Evolutionary conservation across 2,113 vertebrate genomes (phyloP).

Genomic region (Mystacornis crossleyi): DNA sequence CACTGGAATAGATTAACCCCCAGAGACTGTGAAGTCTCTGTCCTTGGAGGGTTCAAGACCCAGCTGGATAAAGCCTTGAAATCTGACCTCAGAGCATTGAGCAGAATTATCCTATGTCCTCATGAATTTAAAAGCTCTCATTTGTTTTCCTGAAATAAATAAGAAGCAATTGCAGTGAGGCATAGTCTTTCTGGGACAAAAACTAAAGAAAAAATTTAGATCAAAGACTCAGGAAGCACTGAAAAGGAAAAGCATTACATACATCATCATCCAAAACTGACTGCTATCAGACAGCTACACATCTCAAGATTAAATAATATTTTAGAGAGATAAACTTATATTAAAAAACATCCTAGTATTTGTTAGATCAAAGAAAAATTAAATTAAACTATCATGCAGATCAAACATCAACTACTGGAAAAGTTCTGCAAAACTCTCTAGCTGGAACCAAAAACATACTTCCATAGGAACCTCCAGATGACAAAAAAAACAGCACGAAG

Average conservation of each 20-base stretch:
- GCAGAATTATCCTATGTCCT: not conserved
- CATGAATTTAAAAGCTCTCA: not conserved
- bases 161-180: not conserved
- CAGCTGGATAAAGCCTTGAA: not conserved
- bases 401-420: not conserved
- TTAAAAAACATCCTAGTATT: not conserved
- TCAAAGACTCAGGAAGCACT: not conserved
- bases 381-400: not conserved
- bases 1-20: not conserved
- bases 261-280: not conserved
- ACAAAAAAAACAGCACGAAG: not conserved
- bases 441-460: not conserved
- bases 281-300: not conserved
- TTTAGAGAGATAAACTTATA: not conserved
- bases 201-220: not conserved
- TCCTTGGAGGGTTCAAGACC: not conserved
- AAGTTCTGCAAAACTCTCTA: not conserved
- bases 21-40: not conserved
- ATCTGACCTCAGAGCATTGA: not conserved
- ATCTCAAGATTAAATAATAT: not conserved
- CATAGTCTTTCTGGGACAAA: not conserved
- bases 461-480: not conserved
- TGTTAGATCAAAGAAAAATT: not conserved
- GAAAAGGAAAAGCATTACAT: not conserved
- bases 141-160: not conserved